phyloP scores from a whole-genome alignment of 1,140 invertebrate genomes.

The Papilio glaucus region DNA sequence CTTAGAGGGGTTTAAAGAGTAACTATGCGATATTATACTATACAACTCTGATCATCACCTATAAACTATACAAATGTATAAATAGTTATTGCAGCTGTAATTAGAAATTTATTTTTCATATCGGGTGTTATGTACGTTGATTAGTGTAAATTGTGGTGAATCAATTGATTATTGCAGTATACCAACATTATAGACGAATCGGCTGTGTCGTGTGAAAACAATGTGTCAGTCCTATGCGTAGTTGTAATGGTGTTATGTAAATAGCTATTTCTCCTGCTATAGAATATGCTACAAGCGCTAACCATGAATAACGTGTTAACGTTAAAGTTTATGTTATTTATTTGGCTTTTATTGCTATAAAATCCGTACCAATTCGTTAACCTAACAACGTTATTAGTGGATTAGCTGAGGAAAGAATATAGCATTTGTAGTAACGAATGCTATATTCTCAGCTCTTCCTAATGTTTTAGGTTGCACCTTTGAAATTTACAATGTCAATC shows the following conservation, averaged over 20 bases:
- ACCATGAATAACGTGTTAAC: conserved; percentile 17
- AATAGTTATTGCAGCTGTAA: conserved; percentile 83
- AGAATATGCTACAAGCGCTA: conserved; percentile 16
- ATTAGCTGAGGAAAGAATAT: too few species aligned
- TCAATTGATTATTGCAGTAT: conserved; percentile 77
- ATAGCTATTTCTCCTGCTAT: conserved; percentile 52
- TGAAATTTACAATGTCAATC: conserved; percentile 29
- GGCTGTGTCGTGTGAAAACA: conserved; percentile 78
- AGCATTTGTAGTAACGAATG: too few species aligned
- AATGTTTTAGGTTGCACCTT: conserved; percentile 24
- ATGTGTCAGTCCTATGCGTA: conserved; percentile 70
- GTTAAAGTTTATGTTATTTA: neutral
- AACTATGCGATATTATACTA: conserved; percentile 63
- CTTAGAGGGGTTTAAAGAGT: conserved; percentile 66
- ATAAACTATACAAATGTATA: conserved; percentile 72
- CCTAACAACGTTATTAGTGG: neutral
- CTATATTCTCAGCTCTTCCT: conserved; percentile 13
- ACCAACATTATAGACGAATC: conserved; percentile 75
- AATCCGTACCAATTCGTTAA: neutral
- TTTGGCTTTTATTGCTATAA: neutral
- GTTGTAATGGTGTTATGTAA: conserved; percentile 66
- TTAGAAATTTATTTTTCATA: conserved; percentile 83
- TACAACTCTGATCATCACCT: conserved; percentile 64
- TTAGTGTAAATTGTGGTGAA: conserved; percentile 79
- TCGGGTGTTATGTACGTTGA: conserved; percentile 80